A percentile compares a stretch with the other conserved stretches of the same genome.
phyloP scores from a whole-genome alignment of 2,888 invertebrate genomes.

The Antitype chi region DNA sequence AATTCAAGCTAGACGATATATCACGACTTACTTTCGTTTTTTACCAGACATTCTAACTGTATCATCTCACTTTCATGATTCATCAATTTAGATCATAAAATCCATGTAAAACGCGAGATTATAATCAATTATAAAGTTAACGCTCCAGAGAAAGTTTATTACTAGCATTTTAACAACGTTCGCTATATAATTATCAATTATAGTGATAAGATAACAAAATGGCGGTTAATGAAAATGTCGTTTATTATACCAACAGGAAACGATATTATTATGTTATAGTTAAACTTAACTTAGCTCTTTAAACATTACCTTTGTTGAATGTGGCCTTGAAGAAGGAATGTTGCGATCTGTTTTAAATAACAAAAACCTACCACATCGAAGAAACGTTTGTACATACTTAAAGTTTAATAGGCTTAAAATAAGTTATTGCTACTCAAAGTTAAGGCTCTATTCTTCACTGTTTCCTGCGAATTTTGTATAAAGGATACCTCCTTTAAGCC shows the following conservation, averaged over 20 bases:
- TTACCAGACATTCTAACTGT: slow-evolving; percentile 6
- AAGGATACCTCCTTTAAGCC: background rate
- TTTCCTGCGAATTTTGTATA: background rate
- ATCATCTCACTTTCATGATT: slow-evolving; percentile 5
- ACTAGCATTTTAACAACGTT: slow-evolving; percentile 8
- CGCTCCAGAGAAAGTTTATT: slow-evolving; percentile 32
- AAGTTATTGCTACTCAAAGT: background rate
- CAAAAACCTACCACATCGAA: background rate
- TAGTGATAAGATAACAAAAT: slow-evolving; percentile 46
- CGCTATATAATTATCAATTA: slow-evolving; percentile 29
- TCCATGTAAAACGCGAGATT: background rate
- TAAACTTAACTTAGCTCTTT: slow-evolving; percentile 13
- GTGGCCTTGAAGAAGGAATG: background rate
- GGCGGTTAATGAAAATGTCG: slow-evolving; percentile 9
- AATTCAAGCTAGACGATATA: background rate
- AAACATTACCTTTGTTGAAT: slow-evolving; percentile 39
- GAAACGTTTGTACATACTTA: background rate
- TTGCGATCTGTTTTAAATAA: background rate
- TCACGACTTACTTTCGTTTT: slow-evolving; percentile 12
- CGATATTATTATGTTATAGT: slow-evolving; percentile 38
- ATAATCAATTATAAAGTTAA: slow-evolving; percentile 12
- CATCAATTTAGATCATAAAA: slow-evolving; percentile 18
- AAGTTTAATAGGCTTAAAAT: background rate
- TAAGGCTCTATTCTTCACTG: background rate
- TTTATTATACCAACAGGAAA: slow-evolving; percentile 18